Percentiles rank a stretch among this genome's conserved stretches.
Conservation (phyloP, 2,113 vertebrate species). For the Stegastes partitus region DNA sequence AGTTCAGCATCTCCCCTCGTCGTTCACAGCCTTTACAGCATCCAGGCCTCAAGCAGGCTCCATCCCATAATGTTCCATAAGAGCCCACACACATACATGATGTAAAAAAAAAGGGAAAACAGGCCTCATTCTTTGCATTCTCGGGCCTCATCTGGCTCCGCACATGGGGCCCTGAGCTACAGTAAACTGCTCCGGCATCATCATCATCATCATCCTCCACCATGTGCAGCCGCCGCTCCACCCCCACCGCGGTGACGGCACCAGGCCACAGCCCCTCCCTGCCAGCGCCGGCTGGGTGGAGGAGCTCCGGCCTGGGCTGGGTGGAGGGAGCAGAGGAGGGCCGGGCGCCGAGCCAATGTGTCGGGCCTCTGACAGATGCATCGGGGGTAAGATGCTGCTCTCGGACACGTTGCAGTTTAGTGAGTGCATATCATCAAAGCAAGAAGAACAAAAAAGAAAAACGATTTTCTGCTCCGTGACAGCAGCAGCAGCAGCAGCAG, state of each 20-base stretch:
- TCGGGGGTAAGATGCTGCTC: background rate
- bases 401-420: slow-evolving; percentile 1
- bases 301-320: slow-evolving; percentile 27
- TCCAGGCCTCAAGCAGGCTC: background rate
- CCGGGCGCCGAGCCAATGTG: slow-evolving; percentile 10
- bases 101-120: slow-evolving; percentile 9
- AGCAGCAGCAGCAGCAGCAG: background rate
- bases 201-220: slow-evolving; percentile 17
- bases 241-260: slow-evolving; percentile 27
- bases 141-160: slow-evolving; percentile 55
- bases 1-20: slow-evolving; percentile 10
- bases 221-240: slow-evolving; percentile 9
- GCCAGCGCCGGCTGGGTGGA: slow-evolving; percentile 23
- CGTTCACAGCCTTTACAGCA: slow-evolving; percentile 1
- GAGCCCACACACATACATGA: slow-evolving; percentile 14
- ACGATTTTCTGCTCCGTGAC: background rate
- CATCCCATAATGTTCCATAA: slow-evolving; percentile 1
- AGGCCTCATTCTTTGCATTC: slow-evolving; percentile 56
- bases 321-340: slow-evolving; percentile 15
- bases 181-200: background rate
- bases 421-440: slow-evolving; percentile 16
- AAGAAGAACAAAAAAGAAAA: background rate
- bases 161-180: slow-evolving; percentile 35
- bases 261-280: slow-evolving; percentile 30
- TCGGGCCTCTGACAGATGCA: slow-evolving; percentile 10